Base-by-base conservation (phyloP, 92 coral and sea anemone species). In the Paramuricea clavata region DNA sequence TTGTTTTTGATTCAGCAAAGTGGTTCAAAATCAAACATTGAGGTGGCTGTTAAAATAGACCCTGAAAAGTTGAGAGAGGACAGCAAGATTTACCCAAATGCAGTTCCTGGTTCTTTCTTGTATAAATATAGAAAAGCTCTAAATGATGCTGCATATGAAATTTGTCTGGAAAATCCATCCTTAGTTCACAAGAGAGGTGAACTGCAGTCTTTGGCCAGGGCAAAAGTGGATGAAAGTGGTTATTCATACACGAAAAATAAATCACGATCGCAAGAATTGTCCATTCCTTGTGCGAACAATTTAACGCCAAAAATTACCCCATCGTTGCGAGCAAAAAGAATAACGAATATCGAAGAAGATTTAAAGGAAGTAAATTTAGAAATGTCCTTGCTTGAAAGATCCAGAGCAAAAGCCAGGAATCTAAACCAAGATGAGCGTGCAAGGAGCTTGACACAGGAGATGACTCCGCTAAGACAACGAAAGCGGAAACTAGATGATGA, bases 61-160 rank as follows among this genome's bases (percentile, higher is more conserved):
- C 82, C 76, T 39, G 81, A 65, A 59, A 87, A 91, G 86, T 49
- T 91, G 41, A 83, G 65, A 47, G 88, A 91, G 50, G 86, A 87
- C 26, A 87, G 89, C 60, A 34, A 60, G 36, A 87, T 91, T 72
- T 91, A 91, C 83, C 71, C 77, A 64, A 83, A 83, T 72, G 82
- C 82, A 31, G 78, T 49, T 42, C 87, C 93, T 86, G 93, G 87
- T 28, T 81, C 78, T 52, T 86, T 86, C 79, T 70, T 86, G 64
- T 90, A 90, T 52, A 81, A 57, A 8, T 91, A 83, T 44, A 65
- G 87, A 8, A 87, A 76, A 23, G 83, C 91, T 49, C 41, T 91
- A 26, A 91, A 87, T 87, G 83, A 87, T 17, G 93, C 89, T 22
- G 91, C 91, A 42, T 87, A 82, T 87, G 74, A 87, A 28, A 49